Conservation (phyloP, 2,888 invertebrate genomes). For the Myopa testacea region DNA sequence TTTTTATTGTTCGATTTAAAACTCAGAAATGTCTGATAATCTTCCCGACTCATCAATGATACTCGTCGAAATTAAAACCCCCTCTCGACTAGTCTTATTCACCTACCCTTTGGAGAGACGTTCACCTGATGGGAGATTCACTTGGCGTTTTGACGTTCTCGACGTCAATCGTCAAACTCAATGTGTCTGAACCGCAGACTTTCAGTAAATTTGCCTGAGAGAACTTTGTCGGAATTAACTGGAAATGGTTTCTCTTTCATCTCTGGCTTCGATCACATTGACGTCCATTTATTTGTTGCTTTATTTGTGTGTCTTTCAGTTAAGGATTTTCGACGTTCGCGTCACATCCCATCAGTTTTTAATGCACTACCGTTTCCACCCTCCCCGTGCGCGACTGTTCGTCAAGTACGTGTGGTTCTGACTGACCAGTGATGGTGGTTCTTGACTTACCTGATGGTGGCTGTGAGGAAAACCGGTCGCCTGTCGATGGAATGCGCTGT, state of each 20-base stretch:
- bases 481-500: slow-evolving; percentile 65
- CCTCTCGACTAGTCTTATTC: background rate
- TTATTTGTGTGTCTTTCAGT: background rate
- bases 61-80: background rate
- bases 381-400: background rate
- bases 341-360: slow-evolving; percentile 27
- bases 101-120: background rate
- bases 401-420: too few species aligned
- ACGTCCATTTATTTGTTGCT: background rate
- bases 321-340: slow-evolving; percentile 3
- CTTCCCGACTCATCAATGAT: background rate
- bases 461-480: slow-evolving; percentile 64
- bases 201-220: background rate
- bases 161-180: slow-evolving; percentile 12
- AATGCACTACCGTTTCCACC: background rate
- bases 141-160: slow-evolving; percentile 21
- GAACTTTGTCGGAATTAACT: background rate
- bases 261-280: background rate
- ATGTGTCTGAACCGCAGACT: background rate
- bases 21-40: slow-evolving; percentile 18
- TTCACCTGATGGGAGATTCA: background rate
- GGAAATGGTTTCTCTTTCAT: slow-evolving; percentile 31
- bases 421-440: background rate
- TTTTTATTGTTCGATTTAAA: slow-evolving; percentile 19
- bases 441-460: slow-evolving; percentile 60